phyloP scores from a whole-genome alignment of 2,113 vertebrate genomes.

The Vulpes ferrilata region DNA sequence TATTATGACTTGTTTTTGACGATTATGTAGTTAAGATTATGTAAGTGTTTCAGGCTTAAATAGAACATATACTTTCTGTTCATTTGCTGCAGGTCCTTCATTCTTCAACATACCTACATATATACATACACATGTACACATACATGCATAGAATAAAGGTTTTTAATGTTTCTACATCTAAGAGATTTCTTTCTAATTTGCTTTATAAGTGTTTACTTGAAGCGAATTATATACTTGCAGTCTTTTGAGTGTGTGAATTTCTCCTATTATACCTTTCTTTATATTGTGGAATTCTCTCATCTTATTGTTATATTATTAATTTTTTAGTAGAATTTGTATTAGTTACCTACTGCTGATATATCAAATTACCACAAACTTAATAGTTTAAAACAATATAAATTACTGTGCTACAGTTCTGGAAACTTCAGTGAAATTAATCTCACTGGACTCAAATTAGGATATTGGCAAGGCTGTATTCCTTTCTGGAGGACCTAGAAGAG shows the following conservation, averaged over 20 bases:
- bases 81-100: neutral
- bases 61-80: neutral
- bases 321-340: neutral
- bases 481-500: neutral
- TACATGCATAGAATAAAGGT: neutral
- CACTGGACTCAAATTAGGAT: neutral
- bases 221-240: neutral
- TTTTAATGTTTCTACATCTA: neutral
- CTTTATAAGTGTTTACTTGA: neutral
- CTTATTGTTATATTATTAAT: neutral
- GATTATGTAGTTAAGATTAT: neutral
- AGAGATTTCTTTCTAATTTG: neutral
- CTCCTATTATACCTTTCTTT: neutral
- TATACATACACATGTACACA: neutral
- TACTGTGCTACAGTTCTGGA: neutral
- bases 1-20: neutral
- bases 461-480: neutral
- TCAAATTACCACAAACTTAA: neutral
- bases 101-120: neutral
- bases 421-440: neutral
- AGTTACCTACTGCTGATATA: neutral
- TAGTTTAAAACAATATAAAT: neutral
- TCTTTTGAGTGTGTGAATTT: neutral
- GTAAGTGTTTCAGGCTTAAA: neutral
- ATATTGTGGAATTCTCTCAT: neutral